Evolutionary conservation across 2,797 vertebrate genomes (phyloP).

Genomic region (Chaenodraco wilsoni): DNA sequence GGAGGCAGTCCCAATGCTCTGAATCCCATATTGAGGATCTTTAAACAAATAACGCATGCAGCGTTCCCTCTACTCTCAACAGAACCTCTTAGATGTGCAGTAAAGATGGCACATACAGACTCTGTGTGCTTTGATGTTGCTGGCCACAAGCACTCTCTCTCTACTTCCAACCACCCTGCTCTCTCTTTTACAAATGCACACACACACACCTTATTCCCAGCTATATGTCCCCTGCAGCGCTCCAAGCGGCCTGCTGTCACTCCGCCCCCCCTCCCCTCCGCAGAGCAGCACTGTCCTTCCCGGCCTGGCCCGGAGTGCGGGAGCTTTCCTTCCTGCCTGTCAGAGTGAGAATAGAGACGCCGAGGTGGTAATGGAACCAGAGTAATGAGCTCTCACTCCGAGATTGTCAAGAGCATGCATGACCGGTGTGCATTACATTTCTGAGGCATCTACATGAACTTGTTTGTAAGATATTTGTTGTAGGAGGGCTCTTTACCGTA

Average conservation of each 20-base stretch:
- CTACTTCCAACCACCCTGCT: conserved; percentile 19
- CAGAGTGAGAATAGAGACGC: conserved; percentile 58
- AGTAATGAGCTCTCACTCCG: conserved; percentile 51
- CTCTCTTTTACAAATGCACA: not conserved
- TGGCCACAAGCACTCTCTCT: conserved; percentile 17
- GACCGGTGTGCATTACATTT: conserved; percentile 25
- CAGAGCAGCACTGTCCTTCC: conserved; percentile 38
- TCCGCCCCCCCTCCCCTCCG: conserved; percentile 10
- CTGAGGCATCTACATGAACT: conserved; percentile 4
- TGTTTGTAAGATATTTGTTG: conserved; percentile 19
- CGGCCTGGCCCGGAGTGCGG: conserved; percentile 43
- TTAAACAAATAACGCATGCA: not conserved
- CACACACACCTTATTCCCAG: conserved; percentile 48
- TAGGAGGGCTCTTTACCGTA: conserved; percentile 3
- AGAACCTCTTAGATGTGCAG: conserved; percentile 18
- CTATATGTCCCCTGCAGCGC: conserved; percentile 45
- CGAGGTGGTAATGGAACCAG: conserved; percentile 61
- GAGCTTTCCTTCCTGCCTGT: conserved; percentile 66
- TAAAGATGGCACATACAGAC: conserved; percentile 19
- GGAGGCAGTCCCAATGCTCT: too few species aligned
- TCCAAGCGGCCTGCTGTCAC: conserved; percentile 54
- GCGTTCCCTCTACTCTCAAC: not conserved
- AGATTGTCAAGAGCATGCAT: conserved; percentile 51
- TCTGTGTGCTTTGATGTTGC: conserved; percentile 2
- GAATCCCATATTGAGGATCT: too few species aligned